Evolutionary conservation across 2,888 invertebrate genomes (phyloP), one percentile per base, ranked within the genome.

Genomic region (Eupsilia transversa): DNA sequence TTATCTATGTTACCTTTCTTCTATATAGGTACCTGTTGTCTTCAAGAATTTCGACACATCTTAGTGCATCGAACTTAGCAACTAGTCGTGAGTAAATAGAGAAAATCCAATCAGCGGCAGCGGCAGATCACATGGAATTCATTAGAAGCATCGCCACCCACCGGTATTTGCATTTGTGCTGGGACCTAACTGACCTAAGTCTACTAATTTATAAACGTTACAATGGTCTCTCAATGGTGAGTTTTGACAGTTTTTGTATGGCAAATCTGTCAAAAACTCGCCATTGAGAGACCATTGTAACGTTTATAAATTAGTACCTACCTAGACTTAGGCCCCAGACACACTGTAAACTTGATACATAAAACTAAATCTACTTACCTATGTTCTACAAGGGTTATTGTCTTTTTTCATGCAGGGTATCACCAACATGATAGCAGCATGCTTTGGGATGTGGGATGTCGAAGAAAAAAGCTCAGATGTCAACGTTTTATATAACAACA

Each of bases 91-190:
- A 41, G 49, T 70, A 63, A 72, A 70, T 64, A 64, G 49, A 49
- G 67, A 61, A 46, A 52, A 74, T 49, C 35, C 35, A 72, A 67
- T 64, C 27, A 23, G 60, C 63, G 30, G 12, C 68, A 71, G 57
- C 23, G 27, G 35, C 60, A 70, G 68, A 76, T 83, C 63, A 79
- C 57, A 74, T 54, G 27, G 72, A 83, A 72, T 79, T 76, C 27
- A 82, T 82, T 77, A 80, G 64, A 79, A 67, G 67, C 54, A 77
- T 72, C 30, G 57, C 20, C 61, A 57, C 14, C 17, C n/a, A 66
- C 41, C 10, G 9, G 43, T n/a, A 74, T 69, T 66, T 74, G 64
- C 72, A 75, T 71, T 30, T 60, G 17, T 23, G 43, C n/a, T n/a
- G n/a, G n/a, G n/a, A n/a, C n/a, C n/a, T n/a, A n/a, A n/a, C n/a